Base-by-base conservation (phyloP, 2,113 vertebrate genomes). In the Macrotis lagotis region DNA sequence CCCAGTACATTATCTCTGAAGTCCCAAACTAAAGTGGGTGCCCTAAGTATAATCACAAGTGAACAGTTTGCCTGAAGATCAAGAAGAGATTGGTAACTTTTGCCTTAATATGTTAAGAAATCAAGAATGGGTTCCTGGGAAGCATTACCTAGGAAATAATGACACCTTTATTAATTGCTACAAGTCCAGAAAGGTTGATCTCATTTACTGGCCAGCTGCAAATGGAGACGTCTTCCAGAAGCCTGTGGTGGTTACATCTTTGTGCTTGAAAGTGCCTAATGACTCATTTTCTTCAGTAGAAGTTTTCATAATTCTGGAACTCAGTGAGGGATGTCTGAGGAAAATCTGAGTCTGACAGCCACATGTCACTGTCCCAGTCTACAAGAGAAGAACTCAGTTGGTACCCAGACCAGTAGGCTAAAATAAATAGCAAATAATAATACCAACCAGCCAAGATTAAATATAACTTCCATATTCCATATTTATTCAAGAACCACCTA, bases 271-370 rank as follows among this genome's bases (percentile, higher is more conserved):
- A 95, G 93, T 94, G 31, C 50, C 93, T 95, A 96, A 95, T 98
- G 97, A 97, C 94, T 98, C 97, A 97, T 93, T 97, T 97, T 98
- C 96, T 95, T 97, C 95, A 97, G 95, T 83, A 96, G 94, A 97
- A 92, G 66, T 90, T 96, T 98, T 97, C 96, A 91, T 94, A 51
- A 97, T 96, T 28, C 91, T 97, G 94, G 97, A 95, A 96, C 97
- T 96, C 53, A 90, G 94, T 94, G 95, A 96, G 91, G 92, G 90
- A 25, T 96, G 97, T 97, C 97, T 97, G 94, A 91, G 95, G 91
- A 97, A 96, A 90, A 96, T 96, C 95, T 95, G 95, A 95, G 92
- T 97, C 90, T 97, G 96, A 92, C 97, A 95, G 91, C 96, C 89
- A 10, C 51, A 96, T 97, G 90, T 95, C 91, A 94, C 95, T 88